These are phyloP conservation scores for Phengaris alcon DNA, from an alignment of 2,888 invertebrate genomes.

Conservation along the genomic window DNA sequence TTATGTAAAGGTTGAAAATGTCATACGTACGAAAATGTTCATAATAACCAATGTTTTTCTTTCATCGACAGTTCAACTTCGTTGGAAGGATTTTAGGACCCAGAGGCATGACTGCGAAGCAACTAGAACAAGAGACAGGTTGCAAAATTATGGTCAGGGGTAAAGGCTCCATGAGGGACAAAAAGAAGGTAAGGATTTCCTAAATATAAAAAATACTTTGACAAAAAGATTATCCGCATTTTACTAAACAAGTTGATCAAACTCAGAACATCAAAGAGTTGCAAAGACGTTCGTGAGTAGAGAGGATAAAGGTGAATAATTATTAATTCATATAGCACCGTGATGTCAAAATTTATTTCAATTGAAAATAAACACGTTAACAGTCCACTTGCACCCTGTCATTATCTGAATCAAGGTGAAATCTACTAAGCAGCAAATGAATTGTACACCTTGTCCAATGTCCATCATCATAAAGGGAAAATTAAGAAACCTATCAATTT, in stretches of 20 bases:
- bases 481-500: not conserved
- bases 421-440: not conserved
- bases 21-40: too few species aligned
- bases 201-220: conserved; percentile 32
- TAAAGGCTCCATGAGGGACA: conserved; percentile 99
- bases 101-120: conserved; percentile 99
- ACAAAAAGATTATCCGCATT: conserved; percentile 19
- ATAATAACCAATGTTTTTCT: conserved; percentile 40
- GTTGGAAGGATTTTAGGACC: conserved; percentile 99
- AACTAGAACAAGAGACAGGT: conserved; percentile 99
- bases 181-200: conserved; percentile 92
- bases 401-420: not conserved
- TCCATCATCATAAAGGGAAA: conserved; percentile 2
- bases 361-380: not conserved
- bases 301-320: not conserved
- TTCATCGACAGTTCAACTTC: conserved; percentile 97
- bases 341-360: not conserved
- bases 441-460: not conserved
- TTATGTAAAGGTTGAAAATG: too few species aligned
- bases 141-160: conserved; percentile 99
- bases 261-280: too few species aligned
- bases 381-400: conserved; percentile 12
- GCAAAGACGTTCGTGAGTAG: too few species aligned
- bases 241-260: not conserved
- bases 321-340: not conserved